Conservation (phyloP, 2,113 vertebrate species). For the Raja brachyura region DNA sequence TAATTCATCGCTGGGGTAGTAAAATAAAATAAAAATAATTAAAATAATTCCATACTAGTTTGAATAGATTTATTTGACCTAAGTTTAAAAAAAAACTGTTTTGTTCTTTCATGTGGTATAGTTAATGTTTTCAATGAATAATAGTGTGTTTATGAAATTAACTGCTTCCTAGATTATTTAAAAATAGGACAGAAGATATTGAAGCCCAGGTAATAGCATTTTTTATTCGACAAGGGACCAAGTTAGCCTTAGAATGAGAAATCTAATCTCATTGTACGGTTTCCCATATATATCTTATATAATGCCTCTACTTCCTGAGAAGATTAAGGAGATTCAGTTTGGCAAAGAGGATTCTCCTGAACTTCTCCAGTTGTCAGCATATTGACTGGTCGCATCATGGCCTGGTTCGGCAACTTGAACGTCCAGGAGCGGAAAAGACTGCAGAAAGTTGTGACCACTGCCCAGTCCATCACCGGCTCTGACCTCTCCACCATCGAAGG, state of each 20-base stretch:
- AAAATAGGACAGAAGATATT: not conserved
- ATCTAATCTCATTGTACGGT: constrained; percentile 22
- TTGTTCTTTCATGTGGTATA: not conserved
- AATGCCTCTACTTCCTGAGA: no score
- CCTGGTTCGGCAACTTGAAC: no score
- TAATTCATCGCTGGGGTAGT: not conserved
- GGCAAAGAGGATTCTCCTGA: no score
- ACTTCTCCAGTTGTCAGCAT: no score
- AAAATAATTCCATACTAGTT: not conserved
- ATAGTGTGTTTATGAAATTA: constrained; percentile 5
- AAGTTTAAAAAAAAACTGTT: not conserved
- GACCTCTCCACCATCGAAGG: no score
- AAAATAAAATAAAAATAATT: not conserved
- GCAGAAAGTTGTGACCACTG: no score
- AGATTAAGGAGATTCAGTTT: no score
- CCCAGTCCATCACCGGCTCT: no score
- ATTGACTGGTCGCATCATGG: no score
- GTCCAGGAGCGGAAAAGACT: no score
- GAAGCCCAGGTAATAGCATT: not conserved
- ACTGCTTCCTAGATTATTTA: not conserved
- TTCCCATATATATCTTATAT: not conserved
- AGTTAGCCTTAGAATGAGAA: not conserved
- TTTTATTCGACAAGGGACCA: not conserved
- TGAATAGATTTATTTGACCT: not conserved
- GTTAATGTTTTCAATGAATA: not conserved